Evolutionary conservation across 1,140 invertebrate species (phyloP).

Genomic region (Pseudoatta argentina): DNA sequence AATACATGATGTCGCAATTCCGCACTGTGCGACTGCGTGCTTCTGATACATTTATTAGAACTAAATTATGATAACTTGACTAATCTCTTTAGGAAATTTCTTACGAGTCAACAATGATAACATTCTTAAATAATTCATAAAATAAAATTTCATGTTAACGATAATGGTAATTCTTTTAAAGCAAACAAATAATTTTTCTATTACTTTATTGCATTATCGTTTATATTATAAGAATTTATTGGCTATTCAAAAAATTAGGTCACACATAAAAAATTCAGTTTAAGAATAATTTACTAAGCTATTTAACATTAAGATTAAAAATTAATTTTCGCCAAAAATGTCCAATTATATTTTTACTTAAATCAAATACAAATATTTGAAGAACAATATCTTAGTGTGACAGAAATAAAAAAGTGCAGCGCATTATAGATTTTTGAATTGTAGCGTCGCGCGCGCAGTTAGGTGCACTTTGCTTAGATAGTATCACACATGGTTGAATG

Average conservation of each 20-base stretch:
- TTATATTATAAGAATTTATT: neutral
- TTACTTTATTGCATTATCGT: neutral
- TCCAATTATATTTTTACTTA: neutral
- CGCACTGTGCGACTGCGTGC: neutral
- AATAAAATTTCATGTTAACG: neutral
- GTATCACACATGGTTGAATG: constrained; percentile 20
- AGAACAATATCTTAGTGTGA: neutral
- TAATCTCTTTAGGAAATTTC: constrained; percentile 10
- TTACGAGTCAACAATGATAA: neutral
- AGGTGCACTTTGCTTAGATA: constrained; percentile 23
- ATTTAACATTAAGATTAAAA: neutral
- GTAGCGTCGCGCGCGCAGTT: neutral
- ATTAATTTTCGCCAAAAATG: neutral
- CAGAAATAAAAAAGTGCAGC: neutral
- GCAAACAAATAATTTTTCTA: neutral
- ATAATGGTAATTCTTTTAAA: neutral
- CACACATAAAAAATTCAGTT: neutral
- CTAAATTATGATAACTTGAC: constrained; percentile 6
- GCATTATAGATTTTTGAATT: constrained; percentile 14
- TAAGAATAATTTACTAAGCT: neutral
- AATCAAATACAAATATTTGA: neutral
- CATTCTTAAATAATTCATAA: neutral
- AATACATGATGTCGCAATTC: constrained; percentile 6
- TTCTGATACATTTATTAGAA: constrained; percentile 16
- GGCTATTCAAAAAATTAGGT: neutral